These are phyloP conservation scores for Sinocyclocheilus anophthalmus DNA, from an alignment of 2,113 vertebrate genomes.

Conservation along the genomic window DNA sequence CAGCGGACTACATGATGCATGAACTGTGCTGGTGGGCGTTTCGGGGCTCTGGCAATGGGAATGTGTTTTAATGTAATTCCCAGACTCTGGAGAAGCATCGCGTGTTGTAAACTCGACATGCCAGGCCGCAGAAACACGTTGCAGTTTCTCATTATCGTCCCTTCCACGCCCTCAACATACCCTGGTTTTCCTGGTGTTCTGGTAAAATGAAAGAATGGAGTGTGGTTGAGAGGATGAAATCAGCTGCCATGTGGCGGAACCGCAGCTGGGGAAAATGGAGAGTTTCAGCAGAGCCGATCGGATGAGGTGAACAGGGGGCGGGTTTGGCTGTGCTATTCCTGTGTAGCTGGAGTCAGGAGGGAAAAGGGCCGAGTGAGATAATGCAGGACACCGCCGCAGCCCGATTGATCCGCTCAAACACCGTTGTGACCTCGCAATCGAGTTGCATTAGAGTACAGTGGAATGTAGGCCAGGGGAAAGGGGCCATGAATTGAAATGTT, in stretches of 20 bases:
- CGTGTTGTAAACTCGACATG: conserved; percentile 58
- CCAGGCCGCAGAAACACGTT: conserved; percentile 49
- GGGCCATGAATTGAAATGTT: conserved; percentile 14
- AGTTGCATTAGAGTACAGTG: conserved; percentile 40
- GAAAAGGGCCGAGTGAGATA: conserved; percentile 58
- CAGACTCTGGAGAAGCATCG: conserved; percentile 58
- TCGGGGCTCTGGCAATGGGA: conserved; percentile 49
- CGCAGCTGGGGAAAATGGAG: conserved; percentile 61
- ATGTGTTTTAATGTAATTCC: conserved; percentile 62
- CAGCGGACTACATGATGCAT: conserved; percentile 59
- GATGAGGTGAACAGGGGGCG: conserved; percentile 53
- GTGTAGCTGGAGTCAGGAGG: conserved; percentile 40
- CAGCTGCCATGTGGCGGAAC: conserved; percentile 60
- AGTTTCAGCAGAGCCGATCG: conserved; percentile 64
- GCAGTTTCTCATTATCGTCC: conserved; percentile 54
- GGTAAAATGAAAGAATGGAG: conserved; percentile 58
- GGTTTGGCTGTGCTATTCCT: conserved; percentile 36
- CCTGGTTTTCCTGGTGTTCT: conserved; percentile 63
- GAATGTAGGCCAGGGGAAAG: conserved; percentile 49
- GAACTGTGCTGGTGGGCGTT: conserved; percentile 59
- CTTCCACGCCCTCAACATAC: conserved; percentile 57
- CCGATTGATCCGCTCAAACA: conserved; percentile 59
- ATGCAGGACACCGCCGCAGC: conserved; percentile 53
- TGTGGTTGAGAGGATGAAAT: conserved; percentile 64
- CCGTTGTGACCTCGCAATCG: conserved; percentile 57